Evolutionary conservation across 2,797 vertebrate species (phyloP).

Genomic region (Staurois parvus): DNA sequence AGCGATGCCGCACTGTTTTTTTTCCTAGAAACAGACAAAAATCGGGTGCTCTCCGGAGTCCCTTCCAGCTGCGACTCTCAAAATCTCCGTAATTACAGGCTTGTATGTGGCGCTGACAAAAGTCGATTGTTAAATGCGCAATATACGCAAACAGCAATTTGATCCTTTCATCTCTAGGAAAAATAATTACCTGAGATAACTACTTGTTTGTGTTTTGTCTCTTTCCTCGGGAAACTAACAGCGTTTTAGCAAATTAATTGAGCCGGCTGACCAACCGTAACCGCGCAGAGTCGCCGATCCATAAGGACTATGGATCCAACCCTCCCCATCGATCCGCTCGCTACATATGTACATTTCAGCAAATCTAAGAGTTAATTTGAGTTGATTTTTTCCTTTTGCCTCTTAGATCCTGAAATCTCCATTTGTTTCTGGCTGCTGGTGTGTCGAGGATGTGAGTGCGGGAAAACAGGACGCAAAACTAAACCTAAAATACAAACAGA

Average conservation of each 20-base stretch:
- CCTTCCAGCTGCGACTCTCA: too few species aligned
- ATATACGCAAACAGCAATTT: background rate
- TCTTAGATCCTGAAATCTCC: background rate
- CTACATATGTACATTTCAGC: conserved; percentile 57
- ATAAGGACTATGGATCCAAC: conserved; percentile 66
- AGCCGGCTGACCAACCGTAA: background rate
- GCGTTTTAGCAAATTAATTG: rapidly evolving
- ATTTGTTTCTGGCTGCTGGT: background rate
- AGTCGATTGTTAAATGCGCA: background rate
- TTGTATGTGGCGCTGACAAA: background rate
- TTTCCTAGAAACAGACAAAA: too few species aligned
- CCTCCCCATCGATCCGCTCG: conserved; percentile 62
- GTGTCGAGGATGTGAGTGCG: too few species aligned
- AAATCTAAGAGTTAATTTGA: conserved; percentile 61
- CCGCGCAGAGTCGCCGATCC: background rate
- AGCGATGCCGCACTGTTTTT: too few species aligned
- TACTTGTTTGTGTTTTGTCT: conserved; percentile 4
- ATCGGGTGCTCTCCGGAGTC: too few species aligned
- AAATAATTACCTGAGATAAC: background rate
- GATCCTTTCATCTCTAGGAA: background rate
- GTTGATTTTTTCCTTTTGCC: conserved; percentile 18
- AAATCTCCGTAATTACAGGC: too few species aligned
- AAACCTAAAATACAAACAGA: too few species aligned
- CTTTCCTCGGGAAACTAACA: background rate
- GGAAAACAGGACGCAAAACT: too few species aligned